Evolutionary conservation across 2,888 invertebrate species (phyloP).

Genomic region (Dasysyrphus albostriatus): DNA sequence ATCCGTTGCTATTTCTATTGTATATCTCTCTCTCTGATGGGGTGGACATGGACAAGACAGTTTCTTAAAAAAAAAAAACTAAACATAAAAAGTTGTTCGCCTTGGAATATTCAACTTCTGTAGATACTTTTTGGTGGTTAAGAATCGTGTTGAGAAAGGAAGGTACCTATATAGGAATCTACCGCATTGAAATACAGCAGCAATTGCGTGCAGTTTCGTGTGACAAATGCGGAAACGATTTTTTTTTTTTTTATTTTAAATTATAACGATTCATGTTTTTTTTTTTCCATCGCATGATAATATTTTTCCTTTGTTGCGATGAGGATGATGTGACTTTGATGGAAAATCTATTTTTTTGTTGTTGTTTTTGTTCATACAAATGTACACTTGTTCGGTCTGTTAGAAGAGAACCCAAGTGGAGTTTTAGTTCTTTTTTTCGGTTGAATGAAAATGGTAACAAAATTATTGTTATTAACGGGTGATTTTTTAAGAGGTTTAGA

Average conservation of each 20-base stretch:
- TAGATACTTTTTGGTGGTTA: conserved; percentile 10
- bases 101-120: conserved; percentile 23
- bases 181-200: conserved; percentile 32
- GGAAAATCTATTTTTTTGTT: conserved; percentile 71
- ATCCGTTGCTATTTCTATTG: conserved; percentile 51
- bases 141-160: conserved; percentile 52
- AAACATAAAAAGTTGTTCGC: conserved; percentile 41
- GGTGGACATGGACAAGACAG: conserved; percentile 63
- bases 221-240: conserved; percentile 73
- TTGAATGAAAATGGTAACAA: conserved; percentile 73
- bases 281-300: conserved; percentile 66
- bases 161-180: neutral
- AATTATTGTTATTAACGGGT: conserved; percentile 76
- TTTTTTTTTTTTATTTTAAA: conserved; percentile 27
- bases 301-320: conserved; percentile 30
- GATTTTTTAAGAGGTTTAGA: no score
- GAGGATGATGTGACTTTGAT: conserved; percentile 75
- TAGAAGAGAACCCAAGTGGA: conserved; percentile 12
- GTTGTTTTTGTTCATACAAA: neutral
- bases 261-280: conserved; percentile 53
- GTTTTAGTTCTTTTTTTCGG: conserved; percentile 59
- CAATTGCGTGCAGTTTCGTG: conserved; percentile 74
- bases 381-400: neutral
- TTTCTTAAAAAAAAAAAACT: conserved; percentile 12
- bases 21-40: neutral